Evolutionary conservation across 2,888 invertebrate species (phyloP).

Genomic region (Oscheius onirici): DNA sequence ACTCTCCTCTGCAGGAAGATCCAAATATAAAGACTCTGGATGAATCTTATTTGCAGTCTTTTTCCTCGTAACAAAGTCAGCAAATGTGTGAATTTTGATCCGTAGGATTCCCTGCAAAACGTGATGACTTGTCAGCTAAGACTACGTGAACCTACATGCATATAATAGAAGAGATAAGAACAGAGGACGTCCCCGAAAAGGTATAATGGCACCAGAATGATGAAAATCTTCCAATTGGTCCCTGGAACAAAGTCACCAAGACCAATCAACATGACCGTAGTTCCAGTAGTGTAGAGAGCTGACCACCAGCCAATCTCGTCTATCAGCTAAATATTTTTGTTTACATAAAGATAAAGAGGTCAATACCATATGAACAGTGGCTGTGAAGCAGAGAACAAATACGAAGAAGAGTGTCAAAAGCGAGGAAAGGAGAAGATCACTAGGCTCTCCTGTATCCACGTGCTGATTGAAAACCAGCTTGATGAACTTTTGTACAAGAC

Average conservation of each 20-base stretch:
- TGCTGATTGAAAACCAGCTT: neutral
- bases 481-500: neutral
- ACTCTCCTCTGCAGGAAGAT: neutral
- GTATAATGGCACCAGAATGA: conserved; percentile 24
- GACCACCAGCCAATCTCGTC: conserved; percentile 24
- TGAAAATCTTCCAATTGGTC: conserved; percentile 19
- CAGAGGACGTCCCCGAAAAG: conserved; percentile 30
- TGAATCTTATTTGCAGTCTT: conserved; percentile 11
- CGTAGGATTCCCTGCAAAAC: conserved; percentile 22
- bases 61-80: conserved; percentile 14
- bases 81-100: conserved; percentile 20
- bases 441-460: conserved; percentile 14
- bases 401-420: conserved; percentile 24
- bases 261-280: conserved; percentile 23
- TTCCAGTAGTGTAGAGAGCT: conserved; percentile 21
- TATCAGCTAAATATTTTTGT: conserved; percentile 11
- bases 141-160: conserved; percentile 24
- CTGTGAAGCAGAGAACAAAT: conserved; percentile 15
- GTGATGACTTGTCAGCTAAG: neutral
- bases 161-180: conserved; percentile 31
- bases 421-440: conserved; percentile 10
- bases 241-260: conserved; percentile 27
- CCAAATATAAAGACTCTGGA: neutral
- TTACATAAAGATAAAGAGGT: neutral
- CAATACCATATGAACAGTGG: conserved; percentile 17